phyloP scores from a whole-genome alignment of 2,888 invertebrate species.

The Rambutsinella grinnellia region DNA sequence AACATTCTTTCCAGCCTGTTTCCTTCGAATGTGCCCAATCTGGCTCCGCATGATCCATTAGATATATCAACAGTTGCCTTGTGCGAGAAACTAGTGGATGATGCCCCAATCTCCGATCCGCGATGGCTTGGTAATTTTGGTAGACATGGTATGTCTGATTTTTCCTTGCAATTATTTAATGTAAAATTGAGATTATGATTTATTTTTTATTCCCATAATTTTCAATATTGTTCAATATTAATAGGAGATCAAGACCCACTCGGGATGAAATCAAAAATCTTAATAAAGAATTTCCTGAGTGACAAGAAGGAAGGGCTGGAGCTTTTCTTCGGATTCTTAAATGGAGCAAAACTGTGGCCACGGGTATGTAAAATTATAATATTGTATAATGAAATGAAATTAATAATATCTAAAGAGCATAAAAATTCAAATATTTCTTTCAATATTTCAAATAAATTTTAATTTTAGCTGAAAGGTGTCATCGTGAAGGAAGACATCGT shows the following conservation, averaged over 20 bases:
- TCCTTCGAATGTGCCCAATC: constrained; percentile 45
- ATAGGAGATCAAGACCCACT: constrained; percentile 55
- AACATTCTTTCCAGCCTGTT: constrained; percentile 54
- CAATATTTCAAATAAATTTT: constrained; percentile 31
- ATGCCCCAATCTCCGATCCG: constrained; percentile 91
- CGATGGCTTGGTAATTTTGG: constrained; percentile 72
- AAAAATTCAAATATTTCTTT: constrained; percentile 14
- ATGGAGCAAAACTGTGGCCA: constrained; percentile 47
- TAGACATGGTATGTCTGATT: constrained; percentile 38
- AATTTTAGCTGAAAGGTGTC: constrained; percentile 70
- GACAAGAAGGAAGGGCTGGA: constrained; percentile 88
- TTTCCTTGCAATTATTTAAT: not conserved
- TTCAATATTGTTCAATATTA: not conserved
- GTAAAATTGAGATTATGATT: not conserved
- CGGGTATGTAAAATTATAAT: constrained; percentile 42
- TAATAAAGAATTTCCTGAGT: constrained; percentile 85
- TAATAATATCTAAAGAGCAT: not conserved
- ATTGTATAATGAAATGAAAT: not conserved
- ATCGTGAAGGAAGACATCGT: constrained; percentile 71
- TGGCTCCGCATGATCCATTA: constrained; percentile 62
- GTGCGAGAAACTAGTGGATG: constrained; percentile 72
- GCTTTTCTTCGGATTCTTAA: constrained; percentile 81
- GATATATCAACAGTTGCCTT: constrained; percentile 67
- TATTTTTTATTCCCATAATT: not conserved
- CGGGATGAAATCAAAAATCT: constrained; percentile 69